These are phyloP conservation scores for Drosophila parabipectinata DNA, from an alignment of 1,140 invertebrate species.

Conservation along the genomic window DNA sequence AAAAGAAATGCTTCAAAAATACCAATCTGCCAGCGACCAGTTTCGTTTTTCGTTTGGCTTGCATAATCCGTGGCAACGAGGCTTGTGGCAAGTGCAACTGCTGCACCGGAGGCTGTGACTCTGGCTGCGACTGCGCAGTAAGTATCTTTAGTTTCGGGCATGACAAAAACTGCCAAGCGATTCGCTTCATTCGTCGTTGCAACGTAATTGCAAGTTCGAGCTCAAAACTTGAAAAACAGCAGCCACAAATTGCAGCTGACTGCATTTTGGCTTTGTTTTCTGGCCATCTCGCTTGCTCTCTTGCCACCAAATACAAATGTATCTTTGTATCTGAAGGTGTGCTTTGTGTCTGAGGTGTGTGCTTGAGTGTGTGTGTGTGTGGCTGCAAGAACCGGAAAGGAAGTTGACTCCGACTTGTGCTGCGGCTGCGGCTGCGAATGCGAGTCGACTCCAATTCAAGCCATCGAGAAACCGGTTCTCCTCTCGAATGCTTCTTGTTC, in stretches of 20 bases:
- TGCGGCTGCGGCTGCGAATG: conserved; percentile 1
- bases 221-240: conserved; percentile 64
- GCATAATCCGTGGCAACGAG: conserved; percentile 48
- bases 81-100: conserved; percentile 36
- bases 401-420: conserved; percentile 63
- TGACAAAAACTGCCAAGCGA: conserved; percentile 66
- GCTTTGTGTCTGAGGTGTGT: neutral
- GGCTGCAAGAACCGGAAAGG: conserved; percentile 76
- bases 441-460: conserved; percentile 13
- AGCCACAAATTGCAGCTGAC: conserved; percentile 73
- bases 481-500: conserved; percentile 60
- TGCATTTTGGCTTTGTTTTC: conserved; percentile 44
- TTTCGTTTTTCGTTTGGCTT: conserved; percentile 62
- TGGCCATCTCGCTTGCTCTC: conserved; percentile 38
- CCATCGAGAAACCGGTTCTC: conserved; percentile 50
- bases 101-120: conserved; percentile 21
- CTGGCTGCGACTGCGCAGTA: conserved; percentile 55
- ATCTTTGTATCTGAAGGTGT: conserved; percentile 3
- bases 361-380: neutral
- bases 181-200: conserved; percentile 66
- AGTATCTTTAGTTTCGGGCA: conserved; percentile 70
- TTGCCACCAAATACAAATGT: neutral
- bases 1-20: conserved; percentile 35
- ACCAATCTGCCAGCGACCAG: conserved; percentile 53
- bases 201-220: conserved; percentile 76